Evolutionary conservation across 2,888 invertebrate species (phyloP).

Genomic region (Ferrisia virgata): DNA sequence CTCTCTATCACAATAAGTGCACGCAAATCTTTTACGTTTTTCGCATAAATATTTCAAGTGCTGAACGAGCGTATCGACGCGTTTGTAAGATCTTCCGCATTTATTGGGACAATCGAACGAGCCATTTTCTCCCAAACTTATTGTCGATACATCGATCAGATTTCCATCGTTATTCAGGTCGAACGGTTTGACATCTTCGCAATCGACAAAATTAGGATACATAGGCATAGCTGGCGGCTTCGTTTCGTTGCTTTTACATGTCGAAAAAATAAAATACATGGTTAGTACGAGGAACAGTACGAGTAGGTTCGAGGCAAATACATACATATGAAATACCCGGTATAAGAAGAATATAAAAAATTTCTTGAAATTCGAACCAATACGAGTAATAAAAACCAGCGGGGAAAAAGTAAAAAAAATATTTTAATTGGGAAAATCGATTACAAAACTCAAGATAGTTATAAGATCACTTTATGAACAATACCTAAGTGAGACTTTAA

Average conservation of each 20-base stretch:
- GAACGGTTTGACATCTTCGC: conserved; percentile 7
- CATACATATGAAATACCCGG: neutral
- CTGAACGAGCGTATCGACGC: conserved; percentile 33
- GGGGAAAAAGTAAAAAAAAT: neutral
- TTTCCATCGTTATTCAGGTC: neutral
- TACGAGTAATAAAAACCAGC: neutral
- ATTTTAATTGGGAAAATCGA: neutral
- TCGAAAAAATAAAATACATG: neutral
- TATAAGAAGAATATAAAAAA: too few relatives aligned
- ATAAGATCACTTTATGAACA: conserved; percentile 8
- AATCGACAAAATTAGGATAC: neutral
- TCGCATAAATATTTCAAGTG: conserved; percentile 49
- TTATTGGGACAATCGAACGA: conserved; percentile 50
- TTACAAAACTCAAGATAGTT: neutral
- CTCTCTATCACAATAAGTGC: conserved; percentile 10
- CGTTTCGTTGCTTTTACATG: neutral
- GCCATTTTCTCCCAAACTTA: neutral
- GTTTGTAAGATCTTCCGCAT: conserved; percentile 50
- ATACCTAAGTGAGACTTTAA: conserved; percentile 48
- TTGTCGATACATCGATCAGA: neutral
- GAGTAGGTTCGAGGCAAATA: too few relatives aligned
- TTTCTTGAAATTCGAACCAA: too few relatives aligned
- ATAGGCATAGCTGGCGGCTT: neutral
- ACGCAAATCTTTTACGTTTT: conserved; percentile 47
- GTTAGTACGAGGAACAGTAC: neutral